phyloP scores from a whole-genome alignment of 2,888 invertebrate genomes.

The Sinopyrophorus schimmeli region DNA sequence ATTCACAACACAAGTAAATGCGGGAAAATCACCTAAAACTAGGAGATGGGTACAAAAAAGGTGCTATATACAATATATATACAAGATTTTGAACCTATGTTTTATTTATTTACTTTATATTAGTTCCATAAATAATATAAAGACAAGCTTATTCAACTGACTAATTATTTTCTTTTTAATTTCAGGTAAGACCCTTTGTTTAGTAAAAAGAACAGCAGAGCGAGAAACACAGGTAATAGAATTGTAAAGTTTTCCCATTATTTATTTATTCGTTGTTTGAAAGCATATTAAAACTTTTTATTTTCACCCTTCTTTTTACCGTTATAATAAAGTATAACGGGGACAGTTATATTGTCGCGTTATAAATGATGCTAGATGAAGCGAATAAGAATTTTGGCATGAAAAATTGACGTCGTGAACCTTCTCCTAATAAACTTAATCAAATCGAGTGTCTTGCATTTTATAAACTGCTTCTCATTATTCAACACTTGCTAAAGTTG shows the following conservation, averaged over 20 bases:
- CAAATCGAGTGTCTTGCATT: conserved; percentile 33
- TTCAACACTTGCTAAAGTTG: conserved; percentile 25
- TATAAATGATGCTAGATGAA: conserved; percentile 31
- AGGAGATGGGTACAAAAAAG: no score
- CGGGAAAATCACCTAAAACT: no score
- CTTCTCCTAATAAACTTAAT: conserved; percentile 31
- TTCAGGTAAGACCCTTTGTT: conserved; percentile 17
- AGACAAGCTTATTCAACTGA: background rate
- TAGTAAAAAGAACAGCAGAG: no score
- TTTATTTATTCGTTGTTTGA: conserved; percentile 14
- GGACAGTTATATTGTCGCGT: conserved; percentile 29
- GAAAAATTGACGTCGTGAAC: conserved; percentile 30
- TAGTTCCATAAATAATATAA: no score
- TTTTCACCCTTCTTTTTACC: conserved; percentile 19
- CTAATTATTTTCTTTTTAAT: conserved; percentile 4
- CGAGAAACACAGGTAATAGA: no score
- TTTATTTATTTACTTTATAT: no score
- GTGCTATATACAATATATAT: no score
- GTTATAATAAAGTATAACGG: conserved; percentile 17
- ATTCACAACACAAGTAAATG: no score
- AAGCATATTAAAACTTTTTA: conserved; percentile 20
- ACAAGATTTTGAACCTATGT: no score
- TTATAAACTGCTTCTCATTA: conserved; percentile 31
- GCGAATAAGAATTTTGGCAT: conserved; percentile 28
- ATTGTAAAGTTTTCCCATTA: conserved; percentile 24